Base-by-base conservation (phyloP, 2,113 vertebrate species). In the Phycodurus eques region DNA sequence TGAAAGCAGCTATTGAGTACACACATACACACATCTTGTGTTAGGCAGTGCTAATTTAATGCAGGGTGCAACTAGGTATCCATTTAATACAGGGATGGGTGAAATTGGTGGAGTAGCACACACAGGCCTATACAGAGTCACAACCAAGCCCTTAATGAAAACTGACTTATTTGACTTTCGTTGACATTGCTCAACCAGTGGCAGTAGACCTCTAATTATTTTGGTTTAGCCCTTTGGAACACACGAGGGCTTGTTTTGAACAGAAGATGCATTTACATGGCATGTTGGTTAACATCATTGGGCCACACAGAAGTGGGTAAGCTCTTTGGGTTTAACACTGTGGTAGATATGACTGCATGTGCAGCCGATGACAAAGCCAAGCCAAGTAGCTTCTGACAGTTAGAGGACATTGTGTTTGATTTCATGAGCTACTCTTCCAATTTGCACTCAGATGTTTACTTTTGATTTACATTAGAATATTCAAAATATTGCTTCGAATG, bases 121-220 rank as follows among this genome's bases (percentile, higher is more conserved):
- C 43, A 67, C 67, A 12, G 15, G 31, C 51, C 5, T 35, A 20
- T 31, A 6, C 59, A 17, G 59, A 61, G 59, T 61, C 59, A 61
- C 31, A 61, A 33, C 6, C 57, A 59, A 64, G 42, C 54, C 51
- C 27, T 14, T 27, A 63, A 63, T 56, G n/a, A 59, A 65, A 69
- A 42, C 2, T 39, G 47, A 64, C 51, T 42, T 65, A 1, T 66
- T 59, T 74, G 5, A 68, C 44, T 47, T 57, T 5, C 33, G n/a
- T 22, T 61, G 22, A 74, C 60, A 67, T 71, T 67, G 44, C 15
- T 54, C 67, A 49, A 67, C 65, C 62, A 64, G 62, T 44, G 20
- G 62, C 22, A 67, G 46, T 56, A 12, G 0, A 5, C 51, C 42
- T 62, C 8, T 47, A 35, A 61, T 35, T 8, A 31, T 44, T 76